Base-by-base conservation (phyloP, 2,888 invertebrate species). In the Molorchus minor region DNA sequence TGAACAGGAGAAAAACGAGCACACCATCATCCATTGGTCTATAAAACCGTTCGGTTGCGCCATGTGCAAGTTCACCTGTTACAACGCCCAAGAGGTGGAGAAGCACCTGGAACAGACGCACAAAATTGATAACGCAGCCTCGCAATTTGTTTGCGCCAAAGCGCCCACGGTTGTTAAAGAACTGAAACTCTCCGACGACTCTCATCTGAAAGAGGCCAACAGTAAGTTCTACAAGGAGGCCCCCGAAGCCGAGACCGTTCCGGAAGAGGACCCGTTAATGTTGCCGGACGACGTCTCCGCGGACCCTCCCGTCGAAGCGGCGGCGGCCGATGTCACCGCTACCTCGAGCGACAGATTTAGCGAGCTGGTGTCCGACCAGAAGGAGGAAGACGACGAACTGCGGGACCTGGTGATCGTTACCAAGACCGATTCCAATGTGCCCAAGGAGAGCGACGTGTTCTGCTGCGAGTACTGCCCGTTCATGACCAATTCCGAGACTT, bases 21-120 rank as follows among this genome's bases (percentile, higher is more conserved):
- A 86, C 67, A 71, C 81, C 3, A 71, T 81, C 25, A 73, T 78
- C 2, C 86, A 86, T 70, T 84, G 81, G 78, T 75, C 78, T 2
- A 65, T 83, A 5, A 82, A 82, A 58, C 82, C 84, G 0, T 82
- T 72, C 58, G 68, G 67, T 0, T 87, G 86, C 65, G 63, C 59
- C 0, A 74, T 81, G 55, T 87, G 86, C 64, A 60, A 68, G 0
- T 75, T 70, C 43, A 75, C 71, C 33, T 75, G 75, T 1, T 63
- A 74, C 15, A 74, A 72, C 16, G 59, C 61, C n/a, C 17, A 62
- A 0, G 69, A 82, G 2, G 17, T 73, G 1, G 59, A 54, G 1
- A 81, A 82, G 43, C 71, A 80, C 16, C 70, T 58, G 36, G 55
- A 54, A 19, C 56, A 56, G 1, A 49, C 47, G 7, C 71, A 70